These are phyloP conservation scores for Scylla paramamosain DNA, from an alignment of 1,140 invertebrate genomes.

Conservation along the genomic window DNA sequence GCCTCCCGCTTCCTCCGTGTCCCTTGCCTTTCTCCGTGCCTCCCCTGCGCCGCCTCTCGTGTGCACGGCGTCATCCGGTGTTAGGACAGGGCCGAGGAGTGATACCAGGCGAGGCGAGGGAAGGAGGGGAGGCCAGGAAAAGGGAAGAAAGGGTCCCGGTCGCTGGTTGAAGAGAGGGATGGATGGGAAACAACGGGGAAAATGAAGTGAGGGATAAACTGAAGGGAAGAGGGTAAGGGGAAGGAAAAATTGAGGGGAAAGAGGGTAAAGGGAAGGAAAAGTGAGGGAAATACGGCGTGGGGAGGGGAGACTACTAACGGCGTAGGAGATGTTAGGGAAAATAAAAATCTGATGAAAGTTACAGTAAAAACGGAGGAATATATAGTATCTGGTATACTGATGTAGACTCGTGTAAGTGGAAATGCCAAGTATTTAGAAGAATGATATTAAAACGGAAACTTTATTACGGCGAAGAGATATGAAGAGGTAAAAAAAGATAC, in stretches of 20 bases:
- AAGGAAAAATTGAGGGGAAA: background rate
- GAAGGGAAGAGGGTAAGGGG: background rate
- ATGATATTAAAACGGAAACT: too few species aligned
- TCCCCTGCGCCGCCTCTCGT: background rate
- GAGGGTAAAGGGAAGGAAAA: background rate
- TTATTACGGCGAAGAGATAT: too few species aligned
- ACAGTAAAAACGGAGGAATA: too few species aligned
- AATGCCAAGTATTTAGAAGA: too few species aligned
- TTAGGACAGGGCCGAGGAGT: background rate
- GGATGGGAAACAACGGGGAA: background rate
- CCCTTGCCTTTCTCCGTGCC: background rate
- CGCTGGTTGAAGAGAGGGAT: background rate
- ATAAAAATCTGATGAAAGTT: background rate
- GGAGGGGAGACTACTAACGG: too few species aligned
- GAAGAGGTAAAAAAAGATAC: background rate
- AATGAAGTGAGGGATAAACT: background rate
- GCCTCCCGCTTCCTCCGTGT: background rate
- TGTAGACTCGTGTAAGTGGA: too few species aligned
- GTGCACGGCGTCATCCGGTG: slow-evolving; percentile 8
- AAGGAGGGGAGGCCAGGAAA: background rate
- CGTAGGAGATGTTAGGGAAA: too few species aligned
- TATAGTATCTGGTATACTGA: too few species aligned
- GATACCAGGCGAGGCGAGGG: slow-evolving; percentile 17
- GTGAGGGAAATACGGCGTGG: too few species aligned
- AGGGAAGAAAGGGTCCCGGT: background rate